Percentiles rank a stretch among this genome's conserved stretches.
phyloP scores from a whole-genome alignment of 2,113 vertebrate genomes.

The Pogona vitticeps region DNA sequence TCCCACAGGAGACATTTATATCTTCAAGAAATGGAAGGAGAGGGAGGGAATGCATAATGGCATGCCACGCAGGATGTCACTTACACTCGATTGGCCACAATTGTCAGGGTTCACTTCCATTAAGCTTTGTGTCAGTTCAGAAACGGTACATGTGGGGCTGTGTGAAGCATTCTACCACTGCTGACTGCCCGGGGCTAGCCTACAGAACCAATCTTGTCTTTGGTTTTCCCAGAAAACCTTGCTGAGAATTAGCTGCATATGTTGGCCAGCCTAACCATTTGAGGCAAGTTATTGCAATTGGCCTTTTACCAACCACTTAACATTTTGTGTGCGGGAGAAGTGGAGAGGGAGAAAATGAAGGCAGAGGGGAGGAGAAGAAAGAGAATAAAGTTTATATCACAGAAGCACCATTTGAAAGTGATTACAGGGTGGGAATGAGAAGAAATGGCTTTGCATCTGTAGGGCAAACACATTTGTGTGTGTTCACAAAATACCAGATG shows the following conservation, averaged over 20 bases:
- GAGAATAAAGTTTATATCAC: slow-evolving; percentile 28
- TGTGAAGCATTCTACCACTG: slow-evolving; percentile 79
- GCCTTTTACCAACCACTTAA: slow-evolving; percentile 52
- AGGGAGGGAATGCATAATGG: slow-evolving; percentile 57
- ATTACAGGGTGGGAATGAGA: background rate
- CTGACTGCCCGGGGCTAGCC: slow-evolving; percentile 84
- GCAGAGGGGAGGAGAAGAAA: slow-evolving; percentile 5
- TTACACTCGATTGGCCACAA: slow-evolving; percentile 76
- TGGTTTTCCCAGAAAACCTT: slow-evolving; percentile 78
- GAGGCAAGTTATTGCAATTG: slow-evolving; percentile 61
- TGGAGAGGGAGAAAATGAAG: no score
- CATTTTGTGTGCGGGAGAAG: slow-evolving; percentile 24
- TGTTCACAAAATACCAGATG: slow-evolving; percentile 22
- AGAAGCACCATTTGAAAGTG: slow-evolving; percentile 22
- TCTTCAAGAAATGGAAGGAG: slow-evolving; percentile 64
- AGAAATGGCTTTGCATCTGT: slow-evolving; percentile 32
- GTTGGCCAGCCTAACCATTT: slow-evolving; percentile 71
- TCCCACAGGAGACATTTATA: slow-evolving; percentile 77
- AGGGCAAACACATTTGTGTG: slow-evolving; percentile 26
- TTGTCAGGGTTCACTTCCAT: slow-evolving; percentile 83
- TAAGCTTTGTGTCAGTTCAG: slow-evolving; percentile 82
- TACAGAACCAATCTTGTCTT: slow-evolving; percentile 82
- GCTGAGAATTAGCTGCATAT: slow-evolving; percentile 80
- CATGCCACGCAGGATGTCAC: slow-evolving; percentile 78
- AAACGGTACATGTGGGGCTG: slow-evolving; percentile 79